Percentiles rank a stretch among this genome's conserved stretches.
Evolutionary conservation across 92 coral and sea anemone species (phyloP).

Genomic region (Porites cylindrica): DNA sequence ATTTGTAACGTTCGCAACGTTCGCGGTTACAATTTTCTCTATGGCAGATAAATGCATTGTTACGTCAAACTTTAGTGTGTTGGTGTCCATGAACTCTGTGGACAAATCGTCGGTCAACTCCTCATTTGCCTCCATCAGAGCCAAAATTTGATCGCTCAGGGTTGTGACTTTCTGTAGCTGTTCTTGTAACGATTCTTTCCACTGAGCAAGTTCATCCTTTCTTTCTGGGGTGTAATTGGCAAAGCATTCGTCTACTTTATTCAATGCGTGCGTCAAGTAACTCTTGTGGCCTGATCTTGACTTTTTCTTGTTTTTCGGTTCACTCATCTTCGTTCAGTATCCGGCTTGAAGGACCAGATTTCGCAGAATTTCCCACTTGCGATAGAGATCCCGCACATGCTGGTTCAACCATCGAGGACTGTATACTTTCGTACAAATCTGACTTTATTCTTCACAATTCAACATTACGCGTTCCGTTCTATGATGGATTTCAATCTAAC

Average conservation of each 20-base stretch:
- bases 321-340: background rate
- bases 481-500: no score
- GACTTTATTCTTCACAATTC: no score
- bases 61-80: background rate
- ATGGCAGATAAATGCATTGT: constrained; percentile 4
- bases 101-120: background rate
- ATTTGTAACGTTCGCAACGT: background rate
- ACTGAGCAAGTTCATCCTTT: background rate
- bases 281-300: constrained; percentile 49
- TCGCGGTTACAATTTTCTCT: background rate
- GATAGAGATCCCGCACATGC: no score
- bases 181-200: background rate
- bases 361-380: no score
- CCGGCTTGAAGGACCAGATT: constrained; percentile 10
- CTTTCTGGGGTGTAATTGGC: background rate
- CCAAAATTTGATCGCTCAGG: background rate
- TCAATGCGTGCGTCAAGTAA: constrained; percentile 5
- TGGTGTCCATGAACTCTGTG: constrained; percentile 18
- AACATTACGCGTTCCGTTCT: no score
- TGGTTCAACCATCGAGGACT: no score
- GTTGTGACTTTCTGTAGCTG: background rate
- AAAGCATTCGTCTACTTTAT: constrained; percentile 3
- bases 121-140: background rate
- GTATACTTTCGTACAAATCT: no score
- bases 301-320: constrained; percentile 13